Base-by-base conservation (phyloP, 2,888 invertebrate genomes). In the Orthosia incerta region DNA sequence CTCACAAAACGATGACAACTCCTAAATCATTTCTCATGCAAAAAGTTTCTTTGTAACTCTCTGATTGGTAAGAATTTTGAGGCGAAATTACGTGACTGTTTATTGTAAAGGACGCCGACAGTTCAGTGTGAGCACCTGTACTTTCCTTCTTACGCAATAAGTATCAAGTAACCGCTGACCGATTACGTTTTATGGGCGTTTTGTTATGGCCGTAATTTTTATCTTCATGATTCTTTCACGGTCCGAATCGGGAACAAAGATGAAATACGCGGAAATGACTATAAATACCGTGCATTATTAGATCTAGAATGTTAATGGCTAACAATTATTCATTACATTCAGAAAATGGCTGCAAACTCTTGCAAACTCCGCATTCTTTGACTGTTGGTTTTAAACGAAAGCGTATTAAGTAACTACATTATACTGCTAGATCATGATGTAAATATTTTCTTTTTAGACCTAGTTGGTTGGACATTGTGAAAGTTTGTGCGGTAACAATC, bases 191-290 rank as follows among this genome's bases (percentile, higher is more conserved):
- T 73, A 74, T 77, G 70, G 67, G 64, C 79, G 76, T 70, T 74
- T 64, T 75, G 73, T 69, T 71, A 74, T 66, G 74, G 65, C 61
- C 76, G 77, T 82, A 79, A 82, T 75, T 83, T 79, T 82, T 80
- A 83, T 76, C 75, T 80, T 71, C 64, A 68, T 71, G 65, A 76
- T 74, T 79, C 53, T 78, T 86, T 79, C 66, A 73, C 74, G 76
- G 59, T 72, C 80, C 78, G 80, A 81, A 86, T 84, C 83, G 83
- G 79, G 80, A 79, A 78, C 84, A 70, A 77, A 83, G 66, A 79
- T 77, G 85, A 84, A 86, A 86, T 79, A 86, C 61, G 74, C 83
- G 85, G 86, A 86, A 83, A 79, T 64, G 9, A 57, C 70, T 71
- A 68, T 13, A 68, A 63, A 68, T 64, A 79, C 74, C 77, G 86